phyloP scores from a whole-genome alignment of 2,888 invertebrate species.

The Caenorhabditis doughertyi region DNA sequence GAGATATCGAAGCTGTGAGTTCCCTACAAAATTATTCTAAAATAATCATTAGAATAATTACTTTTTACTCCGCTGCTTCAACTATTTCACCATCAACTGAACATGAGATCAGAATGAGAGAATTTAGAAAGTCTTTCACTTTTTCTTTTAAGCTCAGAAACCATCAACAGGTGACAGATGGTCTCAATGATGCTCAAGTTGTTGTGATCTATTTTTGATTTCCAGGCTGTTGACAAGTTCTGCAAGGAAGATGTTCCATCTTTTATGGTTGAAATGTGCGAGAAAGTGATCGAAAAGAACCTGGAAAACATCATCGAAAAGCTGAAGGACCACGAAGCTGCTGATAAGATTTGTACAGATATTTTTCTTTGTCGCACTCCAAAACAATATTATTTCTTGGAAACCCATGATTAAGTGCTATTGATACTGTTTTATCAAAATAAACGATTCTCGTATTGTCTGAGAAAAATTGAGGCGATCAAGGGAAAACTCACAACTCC shows the following conservation, averaged over 20 bases:
- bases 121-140: too few species aligned
- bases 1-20: conserved; percentile 58
- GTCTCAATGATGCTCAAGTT: too few species aligned
- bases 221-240: conserved; percentile 63
- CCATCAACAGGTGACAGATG: too few species aligned
- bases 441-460: too few species aligned
- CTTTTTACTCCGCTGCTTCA: too few species aligned
- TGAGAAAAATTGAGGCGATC: too few species aligned
- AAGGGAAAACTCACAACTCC: too few species aligned
- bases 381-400: conserved; percentile 38
- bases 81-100: too few species aligned
- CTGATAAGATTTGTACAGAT: conserved; percentile 61
- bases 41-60: too few species aligned
- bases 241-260: conserved; percentile 61
- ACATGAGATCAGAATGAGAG: too few species aligned
- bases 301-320: conserved; percentile 58
- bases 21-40: background rate
- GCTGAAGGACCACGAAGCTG: conserved; percentile 60
- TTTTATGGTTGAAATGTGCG: conserved; percentile 62
- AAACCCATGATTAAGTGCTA: conserved; percentile 6
- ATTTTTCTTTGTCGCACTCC: conserved; percentile 55
- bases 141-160: too few species aligned
- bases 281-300: conserved; percentile 66
- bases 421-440: too few species aligned
- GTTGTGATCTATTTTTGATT: background rate